Conservation (phyloP, 1,140 invertebrate genomes). For the Brachionus calyciflorus region DNA sequence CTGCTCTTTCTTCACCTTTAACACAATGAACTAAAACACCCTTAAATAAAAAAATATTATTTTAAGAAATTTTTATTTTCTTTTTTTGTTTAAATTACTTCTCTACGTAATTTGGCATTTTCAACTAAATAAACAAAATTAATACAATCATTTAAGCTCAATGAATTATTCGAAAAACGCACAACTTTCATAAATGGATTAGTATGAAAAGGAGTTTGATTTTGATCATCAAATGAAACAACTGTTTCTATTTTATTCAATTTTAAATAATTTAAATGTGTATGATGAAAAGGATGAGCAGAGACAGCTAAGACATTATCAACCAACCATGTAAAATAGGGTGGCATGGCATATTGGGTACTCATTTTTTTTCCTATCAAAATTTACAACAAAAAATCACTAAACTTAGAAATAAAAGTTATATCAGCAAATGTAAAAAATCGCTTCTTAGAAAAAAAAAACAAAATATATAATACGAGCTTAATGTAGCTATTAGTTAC, state of each 20-base stretch:
- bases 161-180: background rate
- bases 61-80: background rate
- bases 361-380: constrained; percentile 9
- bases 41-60: background rate
- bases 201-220: constrained; percentile 13
- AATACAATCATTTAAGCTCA: constrained; percentile 8
- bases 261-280: constrained; percentile 36
- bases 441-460: too few relatives aligned
- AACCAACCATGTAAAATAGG: constrained; percentile 41
- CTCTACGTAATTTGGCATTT: background rate
- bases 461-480: too few relatives aligned
- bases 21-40: constrained; percentile 30
- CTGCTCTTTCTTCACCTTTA: constrained; percentile 26
- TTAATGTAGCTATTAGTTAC: too few relatives aligned
- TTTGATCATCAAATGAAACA: constrained; percentile 17
- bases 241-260: constrained; percentile 37
- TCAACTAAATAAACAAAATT: constrained; percentile 30
- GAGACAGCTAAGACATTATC: constrained; percentile 34
- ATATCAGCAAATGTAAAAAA: background rate
- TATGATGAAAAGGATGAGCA: constrained; percentile 25
- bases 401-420: too few relatives aligned
- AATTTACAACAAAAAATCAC: too few relatives aligned
- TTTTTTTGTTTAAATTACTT: too few relatives aligned
- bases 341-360: constrained; percentile 38
- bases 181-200: constrained; percentile 20